Evolutionary conservation across 2,888 invertebrate species (phyloP).

Genomic region (Noctua fimbriata): DNA sequence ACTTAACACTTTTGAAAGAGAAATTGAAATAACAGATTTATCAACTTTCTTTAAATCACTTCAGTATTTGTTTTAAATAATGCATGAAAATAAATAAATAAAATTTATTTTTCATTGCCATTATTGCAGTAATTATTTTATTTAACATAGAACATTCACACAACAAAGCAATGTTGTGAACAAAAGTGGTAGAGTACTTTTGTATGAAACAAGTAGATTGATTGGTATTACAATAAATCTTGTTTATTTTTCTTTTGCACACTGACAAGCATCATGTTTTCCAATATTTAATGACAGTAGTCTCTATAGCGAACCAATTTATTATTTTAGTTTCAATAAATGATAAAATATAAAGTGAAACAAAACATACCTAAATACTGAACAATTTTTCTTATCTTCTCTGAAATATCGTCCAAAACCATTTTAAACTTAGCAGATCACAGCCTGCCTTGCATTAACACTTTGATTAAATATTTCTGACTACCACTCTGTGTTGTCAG

Average conservation of each 20-base stretch:
- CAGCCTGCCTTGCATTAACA: background rate
- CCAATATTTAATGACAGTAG: background rate
- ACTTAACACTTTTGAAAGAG: background rate
- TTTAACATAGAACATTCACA: background rate
- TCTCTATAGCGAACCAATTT: background rate
- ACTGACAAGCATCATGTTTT: background rate
- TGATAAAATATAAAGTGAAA: constrained; percentile 2
- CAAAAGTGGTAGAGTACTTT: background rate
- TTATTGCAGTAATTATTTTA: background rate
- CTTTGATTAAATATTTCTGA: background rate
- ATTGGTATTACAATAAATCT: background rate
- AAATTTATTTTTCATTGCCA: background rate
- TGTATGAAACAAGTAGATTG: background rate
- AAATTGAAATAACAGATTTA: background rate
- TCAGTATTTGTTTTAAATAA: background rate
- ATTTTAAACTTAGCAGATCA: constrained; percentile 1
- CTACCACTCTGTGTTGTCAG: constrained; percentile 9
- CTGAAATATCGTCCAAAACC: background rate
- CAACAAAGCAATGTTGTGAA: background rate
- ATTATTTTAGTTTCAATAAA: background rate
- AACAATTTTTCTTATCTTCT: constrained; percentile 4
- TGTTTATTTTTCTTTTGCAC: background rate
- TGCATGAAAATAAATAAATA: background rate
- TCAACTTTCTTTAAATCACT: background rate
- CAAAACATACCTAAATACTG: constrained; percentile 34